Base-by-base conservation (phyloP, 1,140 invertebrate species). In the Cyphomyrmex costatus region DNA sequence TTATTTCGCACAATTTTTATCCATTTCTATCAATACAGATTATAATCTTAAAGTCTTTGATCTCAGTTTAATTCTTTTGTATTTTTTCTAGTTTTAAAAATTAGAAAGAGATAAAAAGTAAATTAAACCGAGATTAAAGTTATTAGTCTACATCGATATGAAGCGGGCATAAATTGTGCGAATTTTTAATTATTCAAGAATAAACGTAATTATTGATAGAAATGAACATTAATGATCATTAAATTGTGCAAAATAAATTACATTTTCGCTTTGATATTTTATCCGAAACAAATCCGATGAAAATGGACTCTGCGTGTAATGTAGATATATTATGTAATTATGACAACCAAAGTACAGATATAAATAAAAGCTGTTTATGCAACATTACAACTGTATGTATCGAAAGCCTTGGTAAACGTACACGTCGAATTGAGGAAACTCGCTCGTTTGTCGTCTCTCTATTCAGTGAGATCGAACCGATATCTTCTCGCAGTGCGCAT, bases 401-500 rank as follows among this genome's bases (percentile, higher is more conserved):
- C n/a, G n/a, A 68, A n/a, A 21, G 49, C 6, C 7, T 66, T 46
- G 16, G 21, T 68, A 68, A 68, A 68, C 14, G 12, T 24, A 14
- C 76, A 10, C 7, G 36, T 63, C 58, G 5, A 16, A 36, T 12
- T 10, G n/a, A 42, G n/a, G 3, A 42, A 42, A 80, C 16, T 24
- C 63, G 30, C 27, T 68, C 30, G n/a, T 70, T 24, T 33, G 63
- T 49, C 36, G n/a, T 5, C 65, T 21, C 30, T 65, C 24, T 12
- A 33, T 77, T 21, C 77, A 24, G 2, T 46, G 21, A 80, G 16
- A 51, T 68, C 65, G 51, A 33, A 42, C 12, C 27, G 51, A n/a
- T 51, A 33, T n/a, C 46, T 51, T 42, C 36, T 36, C 21, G 56
- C 74, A 2, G 14, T 8, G 21, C 6, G 21, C 21, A 42, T 56